Evolutionary conservation across 2,888 invertebrate species (phyloP).

Genomic region (Pyrochroa serraticornis): DNA sequence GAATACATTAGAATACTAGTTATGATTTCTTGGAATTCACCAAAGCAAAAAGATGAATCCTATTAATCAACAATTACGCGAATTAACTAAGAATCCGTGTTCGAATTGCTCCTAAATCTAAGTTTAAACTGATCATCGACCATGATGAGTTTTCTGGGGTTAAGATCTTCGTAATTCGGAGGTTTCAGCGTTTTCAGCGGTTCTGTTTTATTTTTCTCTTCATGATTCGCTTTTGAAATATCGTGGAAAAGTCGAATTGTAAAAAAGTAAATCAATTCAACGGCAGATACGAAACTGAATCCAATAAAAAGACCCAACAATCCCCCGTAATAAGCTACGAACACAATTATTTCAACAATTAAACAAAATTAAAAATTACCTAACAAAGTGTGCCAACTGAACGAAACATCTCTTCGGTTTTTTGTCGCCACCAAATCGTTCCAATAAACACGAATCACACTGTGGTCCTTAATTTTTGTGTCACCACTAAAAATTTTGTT

Average conservation of each 20-base stretch:
- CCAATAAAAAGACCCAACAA: slow-evolving; percentile 72
- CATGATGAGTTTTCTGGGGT: too few species aligned
- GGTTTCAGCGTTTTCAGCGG: neutral
- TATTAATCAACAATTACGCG: too few species aligned
- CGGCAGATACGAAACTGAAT: slow-evolving; percentile 71
- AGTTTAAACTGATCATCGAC: too few species aligned
- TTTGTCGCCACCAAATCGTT: slow-evolving; percentile 70
- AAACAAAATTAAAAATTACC: slow-evolving; percentile 58
- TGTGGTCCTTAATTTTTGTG: slow-evolving; percentile 60
- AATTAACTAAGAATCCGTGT: too few species aligned
- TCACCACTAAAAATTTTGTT: slow-evolving; percentile 47
- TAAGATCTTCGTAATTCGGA: neutral
- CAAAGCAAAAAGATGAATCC: too few species aligned
- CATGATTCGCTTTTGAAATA: neutral
- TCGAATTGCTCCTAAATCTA: too few species aligned
- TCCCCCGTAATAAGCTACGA: slow-evolving; percentile 74
- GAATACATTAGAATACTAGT: too few species aligned
- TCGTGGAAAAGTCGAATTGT: slow-evolving; percentile 58
- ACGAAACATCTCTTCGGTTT: slow-evolving; percentile 69
- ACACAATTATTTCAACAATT: slow-evolving; percentile 18
- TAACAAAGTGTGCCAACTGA: slow-evolving; percentile 73
- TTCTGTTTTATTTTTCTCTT: neutral
- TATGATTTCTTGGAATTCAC: too few species aligned
- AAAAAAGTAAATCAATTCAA: slow-evolving; percentile 70
- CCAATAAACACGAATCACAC: slow-evolving; percentile 69